Evolutionary conservation across 2,113 vertebrate species (phyloP).

Genomic region (Papio anubis): DNA sequence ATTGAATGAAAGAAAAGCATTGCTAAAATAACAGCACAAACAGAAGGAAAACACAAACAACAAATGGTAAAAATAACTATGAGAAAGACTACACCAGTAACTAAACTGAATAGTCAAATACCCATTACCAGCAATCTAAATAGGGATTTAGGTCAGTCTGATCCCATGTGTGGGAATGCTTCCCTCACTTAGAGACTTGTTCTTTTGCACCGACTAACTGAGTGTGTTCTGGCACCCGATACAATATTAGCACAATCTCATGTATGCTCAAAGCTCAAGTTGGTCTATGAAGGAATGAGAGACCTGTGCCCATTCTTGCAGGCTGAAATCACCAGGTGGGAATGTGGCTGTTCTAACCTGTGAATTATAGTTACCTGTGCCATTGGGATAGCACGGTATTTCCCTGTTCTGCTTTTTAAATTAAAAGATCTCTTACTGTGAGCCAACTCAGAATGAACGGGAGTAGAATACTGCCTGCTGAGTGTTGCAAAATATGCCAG

Average conservation of each 20-base stretch:
- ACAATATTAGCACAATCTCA: neutral
- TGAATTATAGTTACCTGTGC: neutral
- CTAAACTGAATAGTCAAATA: neutral
- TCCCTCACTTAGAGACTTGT: neutral
- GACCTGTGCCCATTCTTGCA: neutral
- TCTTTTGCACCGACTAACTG: neutral
- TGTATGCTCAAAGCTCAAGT: neutral
- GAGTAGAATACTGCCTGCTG: neutral
- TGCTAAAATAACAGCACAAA: neutral
- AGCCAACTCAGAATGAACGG: neutral
- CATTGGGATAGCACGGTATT: neutral
- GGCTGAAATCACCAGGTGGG: neutral
- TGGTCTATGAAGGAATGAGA: neutral
- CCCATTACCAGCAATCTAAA: neutral
- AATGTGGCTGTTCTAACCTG: neutral
- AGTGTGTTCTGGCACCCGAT: neutral
- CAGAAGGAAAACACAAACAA: constrained; percentile 3
- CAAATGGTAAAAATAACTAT: neutral
- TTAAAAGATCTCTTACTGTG: neutral
- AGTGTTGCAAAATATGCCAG: neutral
- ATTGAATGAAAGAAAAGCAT: neutral
- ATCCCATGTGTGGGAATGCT: neutral
- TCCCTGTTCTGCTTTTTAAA: neutral
- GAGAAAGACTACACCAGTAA: neutral
- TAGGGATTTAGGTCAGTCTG: neutral